Base-by-base conservation (phyloP, 2,888 invertebrate genomes). In the Noctua comes region DNA sequence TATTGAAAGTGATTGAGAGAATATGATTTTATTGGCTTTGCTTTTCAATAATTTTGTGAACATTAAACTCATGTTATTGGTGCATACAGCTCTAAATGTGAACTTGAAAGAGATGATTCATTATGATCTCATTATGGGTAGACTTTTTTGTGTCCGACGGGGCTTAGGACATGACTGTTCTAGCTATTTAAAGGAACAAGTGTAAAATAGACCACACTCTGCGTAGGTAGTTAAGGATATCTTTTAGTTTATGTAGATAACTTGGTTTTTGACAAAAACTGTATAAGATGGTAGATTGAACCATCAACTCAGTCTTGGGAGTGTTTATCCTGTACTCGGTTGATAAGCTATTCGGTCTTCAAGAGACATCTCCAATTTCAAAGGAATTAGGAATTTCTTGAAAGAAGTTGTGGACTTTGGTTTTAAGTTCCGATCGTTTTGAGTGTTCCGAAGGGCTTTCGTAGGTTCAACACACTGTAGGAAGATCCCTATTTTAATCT, bases 31-130 rank as follows among this genome's bases (percentile, higher is more conserved):
- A 80, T 84, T 79, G 71, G 27, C 21, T 79, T 73, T 27, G 46
- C 68, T 82, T 74, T 72, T 70, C 66, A 79, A 80, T 76, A 62
- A 75, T 78, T 76, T 77, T 75, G 68, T 75, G 36, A 76, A 46
- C 40, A 57, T 70, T 73, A 59, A 40, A 68, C 27, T 74, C 5
- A 64, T 69, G 46, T 54, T 70, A 68, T 51, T 76, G 59, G 46
- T 64, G 68, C 71, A 27, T 36, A 43, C 36, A 68, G 31, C 27
- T 21, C 57, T 72, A 68, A 48, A 68, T 71, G 16, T 78, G 81
- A 84, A 81, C 84, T 82, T 82, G 84, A 64, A 57, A 24, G 36
- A 64, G 46, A 84, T 80, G 84, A 80, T 62, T 80, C 84, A 80
- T 70, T 46, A 46, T n/a, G 76, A 36, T 77, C 80, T 69, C n/a